Evolutionary conservation across 2,113 vertebrate genomes (phyloP).

Genomic region (Mellivora capensis): DNA sequence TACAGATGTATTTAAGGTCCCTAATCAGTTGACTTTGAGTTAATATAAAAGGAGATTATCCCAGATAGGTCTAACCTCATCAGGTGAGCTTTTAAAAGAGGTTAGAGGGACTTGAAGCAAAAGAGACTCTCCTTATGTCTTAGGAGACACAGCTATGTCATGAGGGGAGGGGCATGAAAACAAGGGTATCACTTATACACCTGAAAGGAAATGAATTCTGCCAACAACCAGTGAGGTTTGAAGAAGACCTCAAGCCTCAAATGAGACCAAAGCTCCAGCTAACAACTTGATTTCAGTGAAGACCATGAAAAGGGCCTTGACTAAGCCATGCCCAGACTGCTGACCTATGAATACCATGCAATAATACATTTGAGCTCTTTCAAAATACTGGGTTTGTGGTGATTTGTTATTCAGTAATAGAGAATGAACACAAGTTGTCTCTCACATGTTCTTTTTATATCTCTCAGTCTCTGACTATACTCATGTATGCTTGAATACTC

Average conservation of each 20-base stretch:
- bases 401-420: too few relatives aligned
- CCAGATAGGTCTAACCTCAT: not conserved
- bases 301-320: not conserved
- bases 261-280: not conserved
- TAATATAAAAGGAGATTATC: not conserved
- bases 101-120: not conserved
- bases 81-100: not conserved
- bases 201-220: not conserved
- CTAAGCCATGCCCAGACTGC: not conserved
- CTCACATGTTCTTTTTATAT: not conserved
- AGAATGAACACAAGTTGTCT: not conserved
- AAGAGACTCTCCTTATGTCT: not conserved
- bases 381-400: not conserved
- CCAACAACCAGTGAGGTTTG: too few relatives aligned
- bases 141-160: not conserved
- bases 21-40: not conserved
- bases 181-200: fast-evolving
- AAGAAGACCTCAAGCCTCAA: not conserved
- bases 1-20: not conserved
- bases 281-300: too few relatives aligned
- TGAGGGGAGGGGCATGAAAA: not conserved
- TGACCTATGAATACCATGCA: too few relatives aligned
- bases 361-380: not conserved
- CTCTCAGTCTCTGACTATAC: not conserved
- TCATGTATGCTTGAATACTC: too few relatives aligned